Evolutionary conservation across 2,113 vertebrate species (phyloP).

Genomic region (Symphodus melops): DNA sequence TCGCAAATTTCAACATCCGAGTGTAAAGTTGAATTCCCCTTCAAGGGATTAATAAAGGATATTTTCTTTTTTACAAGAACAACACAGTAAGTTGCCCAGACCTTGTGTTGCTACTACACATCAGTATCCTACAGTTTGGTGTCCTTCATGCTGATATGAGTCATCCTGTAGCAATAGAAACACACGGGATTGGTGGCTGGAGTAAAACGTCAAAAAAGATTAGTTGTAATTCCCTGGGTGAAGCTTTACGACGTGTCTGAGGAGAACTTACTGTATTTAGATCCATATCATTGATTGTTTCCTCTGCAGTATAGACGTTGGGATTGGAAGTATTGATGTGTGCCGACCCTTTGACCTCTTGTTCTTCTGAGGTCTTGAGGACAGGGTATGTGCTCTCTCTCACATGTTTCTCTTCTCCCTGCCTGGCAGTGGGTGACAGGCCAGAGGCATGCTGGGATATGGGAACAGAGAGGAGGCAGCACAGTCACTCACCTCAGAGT

Average conservation of each 20-base stretch:
- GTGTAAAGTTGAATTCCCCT: too few species aligned
- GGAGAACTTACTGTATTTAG: slow-evolving; percentile 14
- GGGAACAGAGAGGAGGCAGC: slow-evolving; percentile 64
- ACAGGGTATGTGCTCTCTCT: not conserved
- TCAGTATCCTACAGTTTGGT: not conserved
- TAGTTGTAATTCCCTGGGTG: not conserved
- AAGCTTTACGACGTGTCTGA: slow-evolving; percentile 2
- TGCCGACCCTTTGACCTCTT: slow-evolving; percentile 50
- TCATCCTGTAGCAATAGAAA: not conserved
- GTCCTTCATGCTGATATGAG: not conserved
- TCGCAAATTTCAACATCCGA: too few species aligned
- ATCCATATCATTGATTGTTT: slow-evolving; percentile 57
- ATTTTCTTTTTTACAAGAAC: too few species aligned
- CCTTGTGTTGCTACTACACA: too few species aligned
- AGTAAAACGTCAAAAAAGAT: slow-evolving; percentile 9
- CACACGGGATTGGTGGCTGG: not conserved
- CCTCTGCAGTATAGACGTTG: slow-evolving; percentile 1
- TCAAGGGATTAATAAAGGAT: too few species aligned
- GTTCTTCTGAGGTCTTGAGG: not conserved
- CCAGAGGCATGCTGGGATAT: slow-evolving; percentile 53
- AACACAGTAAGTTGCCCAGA: too few species aligned
- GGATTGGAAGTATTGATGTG: slow-evolving; percentile 39
- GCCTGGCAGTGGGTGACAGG: slow-evolving; percentile 22
- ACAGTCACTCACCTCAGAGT: slow-evolving; percentile 57
- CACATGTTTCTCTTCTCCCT: not conserved